A percentile compares a stretch with the other conserved stretches of the same genome.
Conservation (phyloP, 1,140 invertebrate species). For the Drosophila littoralis region DNA sequence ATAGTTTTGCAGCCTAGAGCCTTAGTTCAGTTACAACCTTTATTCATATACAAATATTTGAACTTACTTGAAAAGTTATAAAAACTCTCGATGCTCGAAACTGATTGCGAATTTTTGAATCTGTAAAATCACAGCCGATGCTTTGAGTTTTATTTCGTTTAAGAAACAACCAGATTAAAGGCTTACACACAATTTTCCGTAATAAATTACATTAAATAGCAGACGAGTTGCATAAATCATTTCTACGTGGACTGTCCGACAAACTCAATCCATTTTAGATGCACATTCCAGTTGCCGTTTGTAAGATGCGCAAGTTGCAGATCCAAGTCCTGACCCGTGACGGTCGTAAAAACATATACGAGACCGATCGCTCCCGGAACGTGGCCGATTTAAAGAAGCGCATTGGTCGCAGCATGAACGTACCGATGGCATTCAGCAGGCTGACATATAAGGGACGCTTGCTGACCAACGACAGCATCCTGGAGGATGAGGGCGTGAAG, state of each 20-base stretch:
- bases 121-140: background rate
- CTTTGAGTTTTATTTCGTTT: constrained; percentile 22
- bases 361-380: constrained; percentile 53
- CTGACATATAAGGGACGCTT: constrained; percentile 57
- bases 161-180: background rate
- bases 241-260: background rate
- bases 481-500: constrained; percentile 59
- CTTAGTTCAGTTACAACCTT: no score
- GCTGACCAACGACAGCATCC: constrained; percentile 45
- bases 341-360: constrained; percentile 57
- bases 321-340: constrained; percentile 61
- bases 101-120: no score
- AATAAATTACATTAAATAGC: constrained; percentile 20
- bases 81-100: no score
- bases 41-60: no score
- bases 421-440: constrained; percentile 70
- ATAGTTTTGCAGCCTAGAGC: no score
- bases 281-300: background rate
- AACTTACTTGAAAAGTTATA: no score
- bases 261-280: background rate
- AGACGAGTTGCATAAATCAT: constrained; percentile 1
- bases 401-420: constrained; percentile 54
- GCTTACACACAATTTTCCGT: constrained; percentile 12
- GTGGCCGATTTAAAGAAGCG: constrained; percentile 54
- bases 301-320: constrained; percentile 53